Evolutionary conservation across 2,113 vertebrate species (phyloP), one percentile per base, ranked within the genome.

Genomic region (Mesitornis unicolor): DNA sequence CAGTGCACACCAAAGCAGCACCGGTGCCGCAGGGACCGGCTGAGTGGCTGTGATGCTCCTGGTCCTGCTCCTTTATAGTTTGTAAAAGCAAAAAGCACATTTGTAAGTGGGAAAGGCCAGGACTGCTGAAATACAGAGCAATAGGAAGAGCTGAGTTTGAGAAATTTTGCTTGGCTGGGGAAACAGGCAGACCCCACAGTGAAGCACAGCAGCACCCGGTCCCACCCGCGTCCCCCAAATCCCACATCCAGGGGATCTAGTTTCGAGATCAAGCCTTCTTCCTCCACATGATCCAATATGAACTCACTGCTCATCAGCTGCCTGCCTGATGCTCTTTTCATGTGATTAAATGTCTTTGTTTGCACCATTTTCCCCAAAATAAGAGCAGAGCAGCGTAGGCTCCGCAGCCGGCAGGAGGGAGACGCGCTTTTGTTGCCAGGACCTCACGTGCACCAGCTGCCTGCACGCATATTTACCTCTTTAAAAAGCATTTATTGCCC

Each of bases 371-470:
- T 22, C n/a, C 38, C 60, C 0, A 1, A 38, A 67, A n/a, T 3
- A 2, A 31, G 70, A 33, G 69, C 45, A 35, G 76, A 47, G 50
- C 76, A 13, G 65, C 0, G 1, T 3, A 4, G 89, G 59, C 51
- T 64, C 70, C 0, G 0, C 45, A 13, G 69, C 25, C 1, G 0
- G 25, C 6, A 1, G 64, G 38, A 69, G 25, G 36, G 38, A 0
- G 0, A 29, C 0, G 31, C 1, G 18, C 38, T 89, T 89, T 81
- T 89, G 61, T 31, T 87, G 35, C 64, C 80, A 42, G 83, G 13
- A 8, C 33, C 36, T 84, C 40, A 12, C 1, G 0, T 33, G 54
- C 68, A 70, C 45, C 83, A 79, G 90, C 91, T 84, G 85, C 89
- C 92, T 33, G 59, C 63, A 65, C 0, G 1, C 63, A 2, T 11